Base-by-base conservation (phyloP, 2,113 vertebrate genomes). In the Pyrgilauda ruficollis region DNA sequence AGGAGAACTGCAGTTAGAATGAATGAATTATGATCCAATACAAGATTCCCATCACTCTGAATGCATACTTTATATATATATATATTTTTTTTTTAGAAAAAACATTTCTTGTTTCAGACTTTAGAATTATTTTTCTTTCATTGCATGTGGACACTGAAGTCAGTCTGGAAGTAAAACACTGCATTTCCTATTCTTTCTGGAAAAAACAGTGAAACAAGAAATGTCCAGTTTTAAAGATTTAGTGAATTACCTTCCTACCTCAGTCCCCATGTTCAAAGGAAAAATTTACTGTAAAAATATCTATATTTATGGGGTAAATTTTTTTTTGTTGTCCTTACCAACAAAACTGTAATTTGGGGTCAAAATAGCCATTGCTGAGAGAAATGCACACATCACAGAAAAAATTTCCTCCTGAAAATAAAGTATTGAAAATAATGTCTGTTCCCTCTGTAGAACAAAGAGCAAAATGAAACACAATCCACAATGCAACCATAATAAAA, bases 401-500 rank as follows among this genome's bases (percentile, higher is more conserved):
- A 68, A 68, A 82, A 81, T 84, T 68, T 55, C 16, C 24, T 56
- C 33, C 76, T 77, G n/a, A 75, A 90, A 94, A 55, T 13, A 86
- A 92, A 96, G 62, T 50, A 80, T 9, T 8, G 30, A 66, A 90
- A 95, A 93, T 63, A 86, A 47, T 56, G 41, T 94, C 74, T 88
- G 35, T 70, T 93, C 27, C 50, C 33, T 92, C 75, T 76, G 81
- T 37, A 89, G 64, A 76, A 87, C 61, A 96, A 90, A 94, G 58
- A 93, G 78, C 63, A 84, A 83, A 91, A 94, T 6, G n/a, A 94
- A 94, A 93, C 94, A 89, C 85, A 94, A 83, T 90, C 52, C 5
- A 21, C 66, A 97, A 84, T 87, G 95, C 70, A 93, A 96, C 63
- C 82, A 93, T 49, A 97, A 90, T 93, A 97, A 93, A 95, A 96